Evolutionary conservation across 2,113 vertebrate species (phyloP), one percentile per base, ranked within the genome.

Genomic region (Felis chaus): DNA sequence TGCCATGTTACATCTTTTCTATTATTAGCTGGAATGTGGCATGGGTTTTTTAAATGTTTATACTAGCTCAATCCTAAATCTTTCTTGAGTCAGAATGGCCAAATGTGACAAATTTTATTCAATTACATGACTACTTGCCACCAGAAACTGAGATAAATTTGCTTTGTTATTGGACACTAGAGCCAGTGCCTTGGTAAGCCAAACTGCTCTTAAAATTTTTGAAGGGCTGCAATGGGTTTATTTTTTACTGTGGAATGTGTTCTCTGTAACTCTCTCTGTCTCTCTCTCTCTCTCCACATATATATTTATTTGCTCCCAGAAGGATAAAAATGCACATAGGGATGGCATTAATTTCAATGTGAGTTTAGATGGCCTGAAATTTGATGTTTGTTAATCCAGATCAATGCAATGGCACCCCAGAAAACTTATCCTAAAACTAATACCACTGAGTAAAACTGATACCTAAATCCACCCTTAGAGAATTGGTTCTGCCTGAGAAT

Each of bases 81-180:
- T 91, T 89, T 97, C 94, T 96, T 94, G 23, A 95, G 80, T 71
- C 57, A 84, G 90, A 96, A 88, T 91, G 98, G 90, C 68, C 82
- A 97, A 19, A 96, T 98, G 84, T 0, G 0, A 97, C 80, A 98
- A 98, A 98, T 97, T 98, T 39, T 94, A 53, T 55, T 98, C 83
- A 97, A 36, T 94, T 98, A 96, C 97, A 93, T 96, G 97, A 98
- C 85, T 86, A 80, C 61, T 73, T 96, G 84, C 63, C 94, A 1
- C 92, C 69, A 85, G 96, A 98, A 98, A 98, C 45, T 55, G 74
- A 96, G 66, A 8, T 93, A 98, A 98, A 98, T 96, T 97, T 97
- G 81, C 97, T 98, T 98, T 98, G 39, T 81, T 71, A 79, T 96
- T 96, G 94, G 97, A 98, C 98, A 95, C 88, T 80, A 97, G 74